Evolutionary conservation across 2,113 vertebrate genomes (phyloP).

Genomic region (Nothobranchius kuhntae): DNA sequence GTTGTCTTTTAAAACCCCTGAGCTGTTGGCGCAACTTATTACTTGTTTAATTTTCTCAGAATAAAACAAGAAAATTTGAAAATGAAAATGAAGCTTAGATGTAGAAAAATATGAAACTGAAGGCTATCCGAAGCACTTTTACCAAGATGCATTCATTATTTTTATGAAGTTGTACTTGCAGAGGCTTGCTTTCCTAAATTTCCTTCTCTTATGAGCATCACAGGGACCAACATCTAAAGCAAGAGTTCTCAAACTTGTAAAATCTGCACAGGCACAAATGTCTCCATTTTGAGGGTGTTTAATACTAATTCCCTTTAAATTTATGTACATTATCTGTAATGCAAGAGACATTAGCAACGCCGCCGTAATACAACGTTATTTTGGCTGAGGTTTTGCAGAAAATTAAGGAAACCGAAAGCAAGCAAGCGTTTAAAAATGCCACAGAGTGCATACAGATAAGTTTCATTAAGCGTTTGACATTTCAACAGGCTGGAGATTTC

Average conservation of each 20-base stretch:
- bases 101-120: no score
- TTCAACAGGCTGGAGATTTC: slow-evolving; percentile 32
- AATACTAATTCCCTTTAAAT: not conserved
- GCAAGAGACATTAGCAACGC: slow-evolving; percentile 12
- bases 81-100: no score
- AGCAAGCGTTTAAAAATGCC: slow-evolving; percentile 9
- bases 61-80: no score
- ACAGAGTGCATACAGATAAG: slow-evolving; percentile 12
- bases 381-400: not conserved
- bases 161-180: no score
- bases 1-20: slow-evolving; percentile 14
- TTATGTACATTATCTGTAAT: slow-evolving; percentile 10
- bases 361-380: slow-evolving; percentile 5
- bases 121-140: no score
- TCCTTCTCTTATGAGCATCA: slow-evolving; percentile 17
- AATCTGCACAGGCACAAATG: slow-evolving; percentile 27
- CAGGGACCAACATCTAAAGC: slow-evolving; percentile 31
- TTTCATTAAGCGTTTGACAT: slow-evolving; percentile 37
- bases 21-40: no score
- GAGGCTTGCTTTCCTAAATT: no score
- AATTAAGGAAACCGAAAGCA: slow-evolving; percentile 7
- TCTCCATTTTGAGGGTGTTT: slow-evolving; percentile 15
- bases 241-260: slow-evolving; percentile 35
- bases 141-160: no score
- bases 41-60: no score